A percentile compares a stretch with the other conserved stretches of the same genome.
phyloP scores from a whole-genome alignment of 2,113 vertebrate genomes.

The Pollimyrus isidori region DNA sequence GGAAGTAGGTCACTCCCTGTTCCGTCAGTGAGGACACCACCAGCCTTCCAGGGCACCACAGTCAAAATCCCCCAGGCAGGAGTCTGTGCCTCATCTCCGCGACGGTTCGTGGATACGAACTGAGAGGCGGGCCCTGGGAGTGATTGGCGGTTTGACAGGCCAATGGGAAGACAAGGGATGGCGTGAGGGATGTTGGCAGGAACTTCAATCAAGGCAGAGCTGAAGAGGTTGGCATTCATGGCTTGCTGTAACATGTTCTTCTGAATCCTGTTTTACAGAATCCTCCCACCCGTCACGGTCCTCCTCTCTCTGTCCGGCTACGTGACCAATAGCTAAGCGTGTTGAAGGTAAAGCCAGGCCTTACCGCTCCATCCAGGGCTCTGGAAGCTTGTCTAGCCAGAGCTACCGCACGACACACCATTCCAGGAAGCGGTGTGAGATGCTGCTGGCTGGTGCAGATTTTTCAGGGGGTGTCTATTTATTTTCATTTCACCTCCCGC shows the following conservation, averaged over 20 bases:
- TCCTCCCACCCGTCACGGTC: not conserved
- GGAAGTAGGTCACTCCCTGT: conserved; percentile 5
- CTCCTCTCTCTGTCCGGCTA: not conserved
- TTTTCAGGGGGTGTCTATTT: not conserved
- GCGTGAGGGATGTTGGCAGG: not conserved
- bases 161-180: not conserved
- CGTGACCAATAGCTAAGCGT: not conserved
- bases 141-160: not conserved
- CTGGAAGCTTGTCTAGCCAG: not conserved
- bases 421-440: not conserved
- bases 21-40: not conserved
- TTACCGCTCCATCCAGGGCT: not conserved
- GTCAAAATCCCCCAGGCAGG: not conserved
- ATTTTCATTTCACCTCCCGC: not conserved
- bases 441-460: not conserved
- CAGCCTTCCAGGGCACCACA: not conserved
- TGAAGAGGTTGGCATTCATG: not conserved
- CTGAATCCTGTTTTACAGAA: not conserved
- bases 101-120: not conserved
- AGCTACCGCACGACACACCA: not conserved
- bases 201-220: not conserved
- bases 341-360: not conserved
- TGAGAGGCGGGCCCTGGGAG: not conserved
- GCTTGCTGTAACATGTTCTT: not conserved
- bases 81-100: not conserved